These are phyloP conservation scores for Pelodiscus sinensis DNA, from an alignment of 2,113 vertebrate genomes.

Conservation along the genomic window DNA sequence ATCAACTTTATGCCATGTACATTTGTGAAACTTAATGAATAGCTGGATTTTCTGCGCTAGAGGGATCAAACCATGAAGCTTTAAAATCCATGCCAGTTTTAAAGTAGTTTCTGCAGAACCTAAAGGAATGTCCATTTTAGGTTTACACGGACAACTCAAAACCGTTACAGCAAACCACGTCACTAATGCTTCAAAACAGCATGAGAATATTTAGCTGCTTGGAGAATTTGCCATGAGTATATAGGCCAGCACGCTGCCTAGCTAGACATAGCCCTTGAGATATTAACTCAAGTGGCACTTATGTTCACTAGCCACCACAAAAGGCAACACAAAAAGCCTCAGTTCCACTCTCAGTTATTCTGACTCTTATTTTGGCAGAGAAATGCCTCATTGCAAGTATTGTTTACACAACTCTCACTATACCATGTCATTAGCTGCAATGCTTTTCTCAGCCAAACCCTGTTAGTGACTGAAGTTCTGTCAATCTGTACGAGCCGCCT, in stretches of 20 bases:
- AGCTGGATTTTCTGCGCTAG: conserved; percentile 19
- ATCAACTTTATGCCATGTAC: background rate
- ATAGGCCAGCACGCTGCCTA: background rate
- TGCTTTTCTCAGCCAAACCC: background rate
- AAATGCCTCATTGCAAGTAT: fast-evolving
- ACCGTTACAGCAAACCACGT: fast-evolving
- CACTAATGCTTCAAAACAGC: background rate
- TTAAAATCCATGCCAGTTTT: conserved; percentile 49
- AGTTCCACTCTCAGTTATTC: background rate
- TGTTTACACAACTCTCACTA: background rate
- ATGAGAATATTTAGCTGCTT: background rate
- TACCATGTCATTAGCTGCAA: fast-evolving
- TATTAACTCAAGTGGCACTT: background rate
- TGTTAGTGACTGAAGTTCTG: fast-evolving
- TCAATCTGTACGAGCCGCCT: background rate
- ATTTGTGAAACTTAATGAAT: conserved; percentile 1
- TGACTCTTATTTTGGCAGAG: background rate
- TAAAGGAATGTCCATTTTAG: background rate
- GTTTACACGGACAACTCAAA: background rate
- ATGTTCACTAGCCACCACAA: background rate
- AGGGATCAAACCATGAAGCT: background rate
- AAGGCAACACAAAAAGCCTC: background rate
- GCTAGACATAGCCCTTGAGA: background rate
- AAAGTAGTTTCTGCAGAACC: background rate
- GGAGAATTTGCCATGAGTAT: background rate